phyloP scores from a whole-genome alignment of 2,113 vertebrate species.

The Ahaetulla prasina region DNA sequence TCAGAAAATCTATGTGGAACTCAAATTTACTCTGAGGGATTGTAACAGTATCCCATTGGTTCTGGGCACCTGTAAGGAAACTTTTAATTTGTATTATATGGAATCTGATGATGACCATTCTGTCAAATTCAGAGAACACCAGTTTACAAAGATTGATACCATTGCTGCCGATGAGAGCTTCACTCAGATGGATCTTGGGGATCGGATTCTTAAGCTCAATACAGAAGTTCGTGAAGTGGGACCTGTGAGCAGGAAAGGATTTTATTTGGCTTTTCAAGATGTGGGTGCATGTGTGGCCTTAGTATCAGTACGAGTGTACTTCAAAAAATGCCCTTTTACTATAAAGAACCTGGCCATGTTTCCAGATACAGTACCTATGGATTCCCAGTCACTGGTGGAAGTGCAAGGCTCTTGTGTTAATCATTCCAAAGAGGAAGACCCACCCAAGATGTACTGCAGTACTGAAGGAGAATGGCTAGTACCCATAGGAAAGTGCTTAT shows the following conservation, averaged over 20 bases:
- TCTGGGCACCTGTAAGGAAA: conserved; percentile 96
- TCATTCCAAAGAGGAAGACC: conserved; percentile 94
- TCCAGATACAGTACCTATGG: conserved; percentile 93
- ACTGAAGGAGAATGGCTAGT: conserved; percentile 98
- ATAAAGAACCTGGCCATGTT: conserved; percentile 94
- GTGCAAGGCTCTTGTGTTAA: conserved; percentile 95
- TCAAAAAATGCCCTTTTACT: conserved; percentile 94
- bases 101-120: conserved; percentile 91
- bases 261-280: conserved; percentile 95
- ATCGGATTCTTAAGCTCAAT: conserved; percentile 96
- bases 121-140: conserved; percentile 89
- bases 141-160: conserved; percentile 95
- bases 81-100: conserved; percentile 96
- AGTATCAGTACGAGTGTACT: conserved; percentile 89
- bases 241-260: conserved; percentile 89
- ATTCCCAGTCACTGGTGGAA: conserved; percentile 96
- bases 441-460: conserved; percentile 98
- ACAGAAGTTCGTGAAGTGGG: conserved; percentile 95
- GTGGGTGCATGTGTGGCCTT: conserved; percentile 81
- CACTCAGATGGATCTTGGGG: conserved; percentile 96
- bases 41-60: conserved; percentile 97
- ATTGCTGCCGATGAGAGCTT: conserved; percentile 98
- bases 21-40: conserved; percentile 96
- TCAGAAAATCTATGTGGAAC: conserved; percentile 96
- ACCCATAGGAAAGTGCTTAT: conserved; percentile 96